Evolutionary conservation across 2,113 vertebrate genomes (phyloP), one percentile per base, ranked within the genome.

Genomic region (Pithys albifrons): DNA sequence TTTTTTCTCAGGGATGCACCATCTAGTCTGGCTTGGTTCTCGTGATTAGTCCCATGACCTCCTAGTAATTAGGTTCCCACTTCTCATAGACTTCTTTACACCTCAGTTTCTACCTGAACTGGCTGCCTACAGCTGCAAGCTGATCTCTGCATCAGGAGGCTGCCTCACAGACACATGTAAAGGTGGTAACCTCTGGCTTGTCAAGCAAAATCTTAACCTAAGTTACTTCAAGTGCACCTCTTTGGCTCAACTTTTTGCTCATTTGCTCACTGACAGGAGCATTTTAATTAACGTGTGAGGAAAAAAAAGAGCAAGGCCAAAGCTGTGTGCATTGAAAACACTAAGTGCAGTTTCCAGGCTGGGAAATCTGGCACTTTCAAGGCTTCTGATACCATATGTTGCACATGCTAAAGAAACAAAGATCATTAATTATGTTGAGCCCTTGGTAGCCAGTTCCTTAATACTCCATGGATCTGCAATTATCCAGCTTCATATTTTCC

Each of bases 221-320:
- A 48, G 39, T 77, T 82, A 71, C 74, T 87, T 71, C 57, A 66
- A 43, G 57, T n/a, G 52, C 48, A 82, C 33, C n/a, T 67, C 78
- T 75, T 57, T 76, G 88, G 71, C 49, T 85, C 88, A 89, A 54
- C 62, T 64, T 81, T 39, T 73, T 72, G 25, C 48, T 75, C 66
- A 59, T 87, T 71, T 93, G 33, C 55, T 82, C 73, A 62, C 74
- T 46, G 35, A 73, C 49, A 82, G 35, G 29, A 91, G 31, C 22
- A 43, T 91, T 91, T 85, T 81, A 86, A 91, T 89, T 89, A 93
- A 81, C 52, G 73, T 57, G 57, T 64, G 66, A 82, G n/a, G n/a
- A 14, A 71, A 59, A 69, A 83, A 89, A 91, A 75, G 91, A 89
- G 89, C 88, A 93, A 94, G 77, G 73, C 48, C 88, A 91, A 91